Conservation (phyloP, 2,888 invertebrate genomes). For the Odontocolon sp. region DNA sequence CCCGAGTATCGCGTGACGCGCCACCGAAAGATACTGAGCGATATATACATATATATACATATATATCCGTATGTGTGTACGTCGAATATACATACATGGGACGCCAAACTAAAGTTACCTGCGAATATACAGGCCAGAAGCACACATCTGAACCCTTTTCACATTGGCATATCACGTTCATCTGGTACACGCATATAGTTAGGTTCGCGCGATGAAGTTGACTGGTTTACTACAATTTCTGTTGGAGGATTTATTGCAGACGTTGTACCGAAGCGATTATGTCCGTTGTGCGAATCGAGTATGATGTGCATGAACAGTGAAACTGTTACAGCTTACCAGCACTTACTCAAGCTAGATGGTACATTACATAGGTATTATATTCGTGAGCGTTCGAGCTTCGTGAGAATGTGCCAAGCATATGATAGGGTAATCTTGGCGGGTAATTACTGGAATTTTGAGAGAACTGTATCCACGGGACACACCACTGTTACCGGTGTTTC, state of each 20-base stretch:
- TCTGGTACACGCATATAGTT: not conserved
- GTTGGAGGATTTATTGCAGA: not conserved
- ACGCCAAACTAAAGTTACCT: not conserved
- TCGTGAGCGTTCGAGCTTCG: not conserved
- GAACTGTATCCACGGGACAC: slow-evolving; percentile 7
- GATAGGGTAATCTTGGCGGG: slow-evolving; percentile 11
- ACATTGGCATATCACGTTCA: not conserved
- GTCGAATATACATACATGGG: not conserved
- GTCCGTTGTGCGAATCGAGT: too few relatives aligned
- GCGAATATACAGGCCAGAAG: not conserved
- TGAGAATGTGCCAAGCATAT: not conserved
- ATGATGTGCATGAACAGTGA: not conserved
- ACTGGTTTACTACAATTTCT: too few relatives aligned
- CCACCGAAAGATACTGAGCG: slow-evolving; percentile 48
- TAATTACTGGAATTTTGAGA: slow-evolving; percentile 21
- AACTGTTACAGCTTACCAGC: not conserved
- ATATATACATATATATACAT: not conserved
- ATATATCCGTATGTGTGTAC: not conserved
- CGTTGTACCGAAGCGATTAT: too few relatives aligned
- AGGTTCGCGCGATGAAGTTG: too few relatives aligned
- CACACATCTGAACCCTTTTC: not conserved
- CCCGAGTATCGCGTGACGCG: slow-evolving; percentile 62
- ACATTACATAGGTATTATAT: not conserved
- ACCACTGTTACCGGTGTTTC: slow-evolving; percentile 2
- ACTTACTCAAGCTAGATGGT: not conserved